Percentiles rank a stretch among this genome's conserved stretches.
phyloP scores from a whole-genome alignment of 2,888 invertebrate genomes.

The Slavum lentiscoides region DNA sequence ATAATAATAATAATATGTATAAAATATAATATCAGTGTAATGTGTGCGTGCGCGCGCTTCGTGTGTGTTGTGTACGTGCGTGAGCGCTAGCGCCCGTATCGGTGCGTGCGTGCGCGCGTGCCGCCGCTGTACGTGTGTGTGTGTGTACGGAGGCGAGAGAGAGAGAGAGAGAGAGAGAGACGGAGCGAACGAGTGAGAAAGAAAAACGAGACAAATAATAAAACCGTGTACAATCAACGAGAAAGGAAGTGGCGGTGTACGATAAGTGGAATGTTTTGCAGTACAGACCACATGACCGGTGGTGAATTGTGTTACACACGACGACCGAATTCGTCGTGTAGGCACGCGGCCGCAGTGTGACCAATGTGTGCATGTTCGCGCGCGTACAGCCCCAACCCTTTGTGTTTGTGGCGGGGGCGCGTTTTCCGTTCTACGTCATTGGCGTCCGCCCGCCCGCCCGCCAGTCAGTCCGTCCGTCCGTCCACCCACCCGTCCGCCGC shows the following conservation, averaged over 20 bases:
- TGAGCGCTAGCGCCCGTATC: not conserved
- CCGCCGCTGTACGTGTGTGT: not conserved
- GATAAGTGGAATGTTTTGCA: constrained; percentile 35
- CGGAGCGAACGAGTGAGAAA: not conserved
- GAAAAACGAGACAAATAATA: constrained; percentile 13
- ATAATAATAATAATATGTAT: no score
- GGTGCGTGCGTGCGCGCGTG: not conserved
- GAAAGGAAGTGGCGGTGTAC: constrained; percentile 9
- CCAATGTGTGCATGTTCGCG: not conserved
- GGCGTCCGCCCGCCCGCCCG: not conserved
- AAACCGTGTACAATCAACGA: not conserved
- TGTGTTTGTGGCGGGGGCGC: not conserved
- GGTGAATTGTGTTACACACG: constrained; percentile 19
- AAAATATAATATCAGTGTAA: no score
- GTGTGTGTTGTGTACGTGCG: no score
- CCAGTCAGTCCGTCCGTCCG: not conserved
- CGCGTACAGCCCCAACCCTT: constrained; percentile 12
- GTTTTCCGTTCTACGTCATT: not conserved
- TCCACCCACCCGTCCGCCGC: not conserved
- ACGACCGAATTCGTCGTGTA: no score
- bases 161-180: not conserved
- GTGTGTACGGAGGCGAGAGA: not conserved
- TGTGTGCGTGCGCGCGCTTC: no score
- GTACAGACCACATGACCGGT: constrained; percentile 44
- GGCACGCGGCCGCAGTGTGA: constrained; percentile 6